These are phyloP conservation scores for Opisthocomus hoazin DNA, from an alignment of 2,113 vertebrate species.

Conservation along the genomic window DNA sequence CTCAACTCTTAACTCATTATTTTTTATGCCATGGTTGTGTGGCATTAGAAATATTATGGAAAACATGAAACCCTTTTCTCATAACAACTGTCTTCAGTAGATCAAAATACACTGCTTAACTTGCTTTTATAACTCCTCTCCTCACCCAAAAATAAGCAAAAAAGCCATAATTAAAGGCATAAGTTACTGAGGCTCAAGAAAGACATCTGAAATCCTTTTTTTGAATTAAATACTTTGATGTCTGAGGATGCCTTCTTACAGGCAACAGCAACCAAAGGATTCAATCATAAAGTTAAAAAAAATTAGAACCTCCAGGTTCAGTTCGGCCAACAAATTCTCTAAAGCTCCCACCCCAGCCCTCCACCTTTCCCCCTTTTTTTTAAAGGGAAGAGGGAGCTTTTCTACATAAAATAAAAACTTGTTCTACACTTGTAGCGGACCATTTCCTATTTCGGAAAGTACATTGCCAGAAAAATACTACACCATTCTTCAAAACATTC, in stretches of 20 bases:
- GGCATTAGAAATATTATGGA: not conserved
- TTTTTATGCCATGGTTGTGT: constrained; percentile 1
- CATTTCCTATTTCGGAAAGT: not conserved
- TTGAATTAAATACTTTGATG: not conserved
- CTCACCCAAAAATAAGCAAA: not conserved
- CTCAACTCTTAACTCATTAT: constrained; percentile 17
- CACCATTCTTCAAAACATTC: not conserved
- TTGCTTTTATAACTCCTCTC: not conserved
- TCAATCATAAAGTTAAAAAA: not conserved
- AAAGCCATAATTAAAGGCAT: not conserved
- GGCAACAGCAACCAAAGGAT: not conserved
- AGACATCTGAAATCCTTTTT: not conserved
- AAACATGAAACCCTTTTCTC: not conserved
- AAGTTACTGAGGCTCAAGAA: not conserved
- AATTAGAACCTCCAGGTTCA: not conserved
- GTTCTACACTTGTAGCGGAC: not conserved
- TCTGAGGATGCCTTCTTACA: not conserved
- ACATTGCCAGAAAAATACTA: not conserved
- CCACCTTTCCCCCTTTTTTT: not conserved
- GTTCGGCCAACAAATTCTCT: not conserved
- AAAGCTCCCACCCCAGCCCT: fast-evolving
- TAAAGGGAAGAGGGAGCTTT: not conserved
- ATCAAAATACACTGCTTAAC: not conserved
- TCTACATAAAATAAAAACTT: not conserved
- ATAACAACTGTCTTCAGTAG: not conserved